Conservation (phyloP, 2,797 vertebrate genomes). For the Sparus aurata region DNA sequence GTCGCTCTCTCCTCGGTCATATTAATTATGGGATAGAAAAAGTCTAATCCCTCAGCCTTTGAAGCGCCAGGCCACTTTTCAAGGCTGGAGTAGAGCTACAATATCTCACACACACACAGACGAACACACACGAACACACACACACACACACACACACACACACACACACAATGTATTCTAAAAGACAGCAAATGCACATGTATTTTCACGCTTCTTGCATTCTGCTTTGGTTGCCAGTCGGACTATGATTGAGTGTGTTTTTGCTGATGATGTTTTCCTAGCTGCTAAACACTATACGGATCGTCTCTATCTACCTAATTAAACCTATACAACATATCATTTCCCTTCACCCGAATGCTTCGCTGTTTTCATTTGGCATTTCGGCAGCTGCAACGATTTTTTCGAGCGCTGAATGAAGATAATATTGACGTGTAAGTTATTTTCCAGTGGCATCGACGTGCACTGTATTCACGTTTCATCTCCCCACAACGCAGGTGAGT, state of each 20-base stretch:
- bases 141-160: background rate
- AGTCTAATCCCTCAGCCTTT: slow-evolving; percentile 95
- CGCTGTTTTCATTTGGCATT: slow-evolving; percentile 78
- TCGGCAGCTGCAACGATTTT: slow-evolving; percentile 23
- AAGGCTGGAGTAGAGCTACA: slow-evolving; percentile 89
- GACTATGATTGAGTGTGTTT: slow-evolving; percentile 84
- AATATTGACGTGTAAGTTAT: slow-evolving; percentile 48
- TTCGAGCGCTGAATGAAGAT: slow-evolving; percentile 29
- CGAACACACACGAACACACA: slow-evolving; percentile 18
- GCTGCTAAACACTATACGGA: slow-evolving; percentile 79
- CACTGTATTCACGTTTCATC: slow-evolving; percentile 54
- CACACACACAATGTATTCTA: slow-evolving; percentile 39
- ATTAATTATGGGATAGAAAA: slow-evolving; percentile 98
- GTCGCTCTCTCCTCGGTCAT: slow-evolving; percentile 93
- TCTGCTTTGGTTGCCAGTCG: slow-evolving; percentile 76
- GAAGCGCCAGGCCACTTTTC: slow-evolving; percentile 93
- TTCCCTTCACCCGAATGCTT: slow-evolving; percentile 76
- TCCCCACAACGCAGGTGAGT: slow-evolving; percentile 41
- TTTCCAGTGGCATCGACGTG: slow-evolving; percentile 36
- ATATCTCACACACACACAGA: slow-evolving; percentile 23
- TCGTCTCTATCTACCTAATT: slow-evolving; percentile 75
- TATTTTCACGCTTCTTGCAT: slow-evolving; percentile 37
- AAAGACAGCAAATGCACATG: slow-evolving; percentile 51
- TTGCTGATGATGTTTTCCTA: slow-evolving; percentile 82
- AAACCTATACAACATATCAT: slow-evolving; percentile 78